Evolutionary conservation across 2,113 vertebrate species (phyloP), one percentile per base, ranked within the genome.

Genomic region (Conger conger): DNA sequence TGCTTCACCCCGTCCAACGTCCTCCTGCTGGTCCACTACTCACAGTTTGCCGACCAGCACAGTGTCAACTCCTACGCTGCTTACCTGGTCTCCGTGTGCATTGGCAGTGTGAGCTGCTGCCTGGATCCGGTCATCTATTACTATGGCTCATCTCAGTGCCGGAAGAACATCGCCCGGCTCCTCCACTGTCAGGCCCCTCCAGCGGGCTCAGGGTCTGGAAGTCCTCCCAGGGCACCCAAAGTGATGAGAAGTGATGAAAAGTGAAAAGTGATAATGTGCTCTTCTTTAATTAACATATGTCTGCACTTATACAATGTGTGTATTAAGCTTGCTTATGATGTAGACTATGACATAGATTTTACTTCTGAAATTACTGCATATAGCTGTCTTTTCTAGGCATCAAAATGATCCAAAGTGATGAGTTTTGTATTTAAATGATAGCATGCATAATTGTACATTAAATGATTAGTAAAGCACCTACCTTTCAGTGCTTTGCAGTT

Each of bases 101-200:
- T 97, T 33, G 97, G 98, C 88, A 99, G 96, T 76, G 0, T 99
- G 53, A 99, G 94, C 94, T 98, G 97, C 89, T 98, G 97, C 86
- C 89, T 99, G 76, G 98, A 99, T 82, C 98, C 98, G 0, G 85
- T 99, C 85, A 93, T 99, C 86, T 99, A 99, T 89, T 99, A 99
- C 88, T 99, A 97, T 0, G 97, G 96, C n/a, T 99, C 98, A 42
- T 97, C 97, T 1, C 96, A 96, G 89, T 99, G 97, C 92, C 96
- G 96, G 94, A 96, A 92, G 76, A 94, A 97, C 89, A 92, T 98
- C 87, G 91, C 90, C 30, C 89, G 83, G 6, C 83, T 95, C 63
- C 87, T 98, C 2, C 87, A 50, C 35, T 91, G 92, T 80, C 94
- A 87, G 77, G 88, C 91, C 35, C 86, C 33, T 8, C 81, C 91